Conservation (phyloP, 2,888 invertebrate species). For the Leucania comma region DNA sequence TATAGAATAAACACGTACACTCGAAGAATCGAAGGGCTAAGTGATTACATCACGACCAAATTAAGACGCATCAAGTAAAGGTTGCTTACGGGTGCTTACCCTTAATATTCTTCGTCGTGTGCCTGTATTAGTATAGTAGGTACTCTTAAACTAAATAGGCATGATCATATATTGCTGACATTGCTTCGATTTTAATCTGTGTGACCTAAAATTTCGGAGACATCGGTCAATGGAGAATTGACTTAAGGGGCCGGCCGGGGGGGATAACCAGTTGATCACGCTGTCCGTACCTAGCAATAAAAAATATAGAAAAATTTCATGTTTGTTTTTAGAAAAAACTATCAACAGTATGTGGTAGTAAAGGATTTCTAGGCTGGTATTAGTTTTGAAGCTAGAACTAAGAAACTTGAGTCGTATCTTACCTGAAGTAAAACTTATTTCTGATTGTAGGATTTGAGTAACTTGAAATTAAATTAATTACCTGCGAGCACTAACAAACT, state of each 20-base stretch:
- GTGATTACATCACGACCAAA: background rate
- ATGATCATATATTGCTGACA: background rate
- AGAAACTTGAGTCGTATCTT: background rate
- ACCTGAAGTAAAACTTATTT: background rate
- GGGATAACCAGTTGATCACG: too few relatives aligned
- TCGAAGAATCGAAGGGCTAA: background rate
- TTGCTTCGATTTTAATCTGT: background rate
- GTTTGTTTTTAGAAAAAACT: too few relatives aligned
- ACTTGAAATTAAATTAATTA: background rate
- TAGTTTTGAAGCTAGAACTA: background rate
- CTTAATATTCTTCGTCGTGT: too few relatives aligned
- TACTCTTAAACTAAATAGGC: background rate
- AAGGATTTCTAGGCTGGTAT: too few relatives aligned
- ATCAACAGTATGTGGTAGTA: too few relatives aligned
- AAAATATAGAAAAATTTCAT: too few relatives aligned
- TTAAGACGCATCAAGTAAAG: too few relatives aligned
- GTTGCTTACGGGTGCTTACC: too few relatives aligned
- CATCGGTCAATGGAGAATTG: background rate
- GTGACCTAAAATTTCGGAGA: too few relatives aligned
- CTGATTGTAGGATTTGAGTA: background rate
- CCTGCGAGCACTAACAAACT: background rate
- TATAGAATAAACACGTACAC: background rate
- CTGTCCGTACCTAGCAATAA: too few relatives aligned
- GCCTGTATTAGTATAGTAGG: too few relatives aligned
- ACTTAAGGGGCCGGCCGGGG: too few relatives aligned